These are phyloP conservation scores for Ascidia mentula DNA, from an alignment of 23 tunicate genomes.

Conservation along the genomic window DNA sequence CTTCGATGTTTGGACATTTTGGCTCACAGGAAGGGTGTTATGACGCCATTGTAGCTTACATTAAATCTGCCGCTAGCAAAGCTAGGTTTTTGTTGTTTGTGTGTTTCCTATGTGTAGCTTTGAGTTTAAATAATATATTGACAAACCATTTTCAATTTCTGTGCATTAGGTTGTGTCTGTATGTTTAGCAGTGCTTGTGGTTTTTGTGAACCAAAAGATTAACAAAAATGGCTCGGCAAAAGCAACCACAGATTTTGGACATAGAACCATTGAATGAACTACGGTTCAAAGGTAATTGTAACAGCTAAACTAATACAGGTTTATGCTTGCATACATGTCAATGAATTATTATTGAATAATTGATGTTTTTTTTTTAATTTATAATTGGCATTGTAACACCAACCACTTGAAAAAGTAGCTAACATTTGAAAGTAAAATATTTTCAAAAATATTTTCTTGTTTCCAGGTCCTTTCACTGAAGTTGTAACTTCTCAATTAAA, in stretches of 20 bases:
- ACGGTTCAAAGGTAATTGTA: constrained; percentile 50
- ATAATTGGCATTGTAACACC: too few relatives aligned
- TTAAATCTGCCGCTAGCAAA: too few relatives aligned
- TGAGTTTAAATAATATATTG: too few relatives aligned
- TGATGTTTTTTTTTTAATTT: too few relatives aligned
- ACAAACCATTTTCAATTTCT: too few relatives aligned
- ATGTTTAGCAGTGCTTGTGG: background rate
- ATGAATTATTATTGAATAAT: background rate
- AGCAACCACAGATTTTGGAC: constrained; percentile 79
- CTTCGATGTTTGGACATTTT: too few relatives aligned
- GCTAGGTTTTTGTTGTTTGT: too few relatives aligned
- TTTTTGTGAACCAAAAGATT: background rate
- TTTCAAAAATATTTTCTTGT: background rate
- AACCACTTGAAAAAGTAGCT: too few relatives aligned
- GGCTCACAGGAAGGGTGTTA: too few relatives aligned
- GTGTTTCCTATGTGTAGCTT: too few relatives aligned
- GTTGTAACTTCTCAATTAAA: constrained; percentile 79
- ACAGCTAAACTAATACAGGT: background rate
- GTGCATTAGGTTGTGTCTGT: too few relatives aligned
- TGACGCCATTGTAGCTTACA: too few relatives aligned
- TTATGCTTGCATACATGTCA: background rate
- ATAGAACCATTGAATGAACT: constrained; percentile 72
- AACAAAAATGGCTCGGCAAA: constrained; percentile 61
- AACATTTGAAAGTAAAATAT: background rate
- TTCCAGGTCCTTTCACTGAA: constrained; percentile 85